Evolutionary conservation across 1,140 invertebrate species (phyloP).

Genomic region (Atta texana): DNA sequence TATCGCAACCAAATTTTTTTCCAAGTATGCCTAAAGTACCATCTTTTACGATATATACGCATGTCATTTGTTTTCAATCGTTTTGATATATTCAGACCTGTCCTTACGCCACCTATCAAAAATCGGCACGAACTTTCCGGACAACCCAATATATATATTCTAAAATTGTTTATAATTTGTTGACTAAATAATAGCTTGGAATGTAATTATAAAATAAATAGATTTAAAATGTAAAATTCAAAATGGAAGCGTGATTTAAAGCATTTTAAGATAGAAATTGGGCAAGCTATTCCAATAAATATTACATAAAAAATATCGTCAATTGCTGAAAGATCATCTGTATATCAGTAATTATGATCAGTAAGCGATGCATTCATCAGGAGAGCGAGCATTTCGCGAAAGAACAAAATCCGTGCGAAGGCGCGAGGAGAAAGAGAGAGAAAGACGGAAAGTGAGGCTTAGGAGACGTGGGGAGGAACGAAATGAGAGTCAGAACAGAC

Average conservation of each 20-base stretch:
- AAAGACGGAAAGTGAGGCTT: conserved; percentile 53
- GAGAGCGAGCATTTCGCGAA: neutral
- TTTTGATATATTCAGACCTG: too few relatives aligned
- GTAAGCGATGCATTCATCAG: neutral
- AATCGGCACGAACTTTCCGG: too few relatives aligned
- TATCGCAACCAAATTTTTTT: too few relatives aligned
- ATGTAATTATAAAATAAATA: neutral
- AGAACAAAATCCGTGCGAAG: conserved; percentile 3
- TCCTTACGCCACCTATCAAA: too few relatives aligned
- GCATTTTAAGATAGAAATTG: neutral
- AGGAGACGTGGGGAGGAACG: conserved; percentile 40
- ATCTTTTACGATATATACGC: too few relatives aligned
- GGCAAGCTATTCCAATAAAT: neutral
- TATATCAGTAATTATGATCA: neutral
- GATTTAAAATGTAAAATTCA: neutral
- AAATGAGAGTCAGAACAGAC: conserved; percentile 60
- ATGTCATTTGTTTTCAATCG: too few relatives aligned
- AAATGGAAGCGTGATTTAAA: neutral
- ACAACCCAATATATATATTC: neutral
- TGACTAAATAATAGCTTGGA: neutral
- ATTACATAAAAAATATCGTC: neutral
- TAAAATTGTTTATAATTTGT: neutral
- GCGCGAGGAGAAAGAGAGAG: neutral
- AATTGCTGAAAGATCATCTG: conserved; percentile 5
- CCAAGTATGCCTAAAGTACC: too few relatives aligned